Conservation (phyloP, 2,797 vertebrate species). For the Glyptemys insculpta region DNA sequence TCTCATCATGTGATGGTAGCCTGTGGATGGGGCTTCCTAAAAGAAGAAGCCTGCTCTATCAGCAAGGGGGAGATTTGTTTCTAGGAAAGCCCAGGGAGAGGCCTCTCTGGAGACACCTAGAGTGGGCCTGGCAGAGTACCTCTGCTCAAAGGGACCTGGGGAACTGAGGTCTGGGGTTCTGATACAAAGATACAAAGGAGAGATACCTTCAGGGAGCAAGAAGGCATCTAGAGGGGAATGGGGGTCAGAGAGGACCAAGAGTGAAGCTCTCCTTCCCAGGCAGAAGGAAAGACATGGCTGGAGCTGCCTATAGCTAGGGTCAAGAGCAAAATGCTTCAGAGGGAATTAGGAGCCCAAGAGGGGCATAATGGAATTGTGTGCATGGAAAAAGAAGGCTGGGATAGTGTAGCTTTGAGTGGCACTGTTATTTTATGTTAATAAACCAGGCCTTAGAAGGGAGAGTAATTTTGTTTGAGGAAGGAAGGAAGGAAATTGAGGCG, state of each 20-base stretch:
- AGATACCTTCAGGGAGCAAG: background rate
- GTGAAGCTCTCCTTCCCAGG: background rate
- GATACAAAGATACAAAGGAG: background rate
- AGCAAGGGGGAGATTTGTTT: background rate
- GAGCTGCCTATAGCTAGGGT: rapidly evolving
- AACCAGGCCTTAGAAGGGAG: background rate
- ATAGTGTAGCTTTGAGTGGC: background rate
- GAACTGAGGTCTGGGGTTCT: background rate
- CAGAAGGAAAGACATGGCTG: rapidly evolving
- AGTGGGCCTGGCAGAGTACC: background rate
- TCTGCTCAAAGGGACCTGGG: background rate
- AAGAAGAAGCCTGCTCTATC: background rate
- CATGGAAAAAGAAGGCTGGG: background rate
- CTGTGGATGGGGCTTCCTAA: background rate
- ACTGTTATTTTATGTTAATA: background rate
- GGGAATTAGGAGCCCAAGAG: rapidly evolving
- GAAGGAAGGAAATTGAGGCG: background rate
- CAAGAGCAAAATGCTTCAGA: rapidly evolving
- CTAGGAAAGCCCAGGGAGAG: background rate
- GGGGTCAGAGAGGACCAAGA: background rate
- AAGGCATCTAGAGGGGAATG: background rate
- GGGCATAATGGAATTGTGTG: rapidly evolving
- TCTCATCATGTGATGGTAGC: background rate
- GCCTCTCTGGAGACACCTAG: background rate
- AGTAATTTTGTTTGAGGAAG: background rate